Evolutionary conservation across 2,113 vertebrate genomes (phyloP).

Genomic region (Phalacrocorax carbo): DNA sequence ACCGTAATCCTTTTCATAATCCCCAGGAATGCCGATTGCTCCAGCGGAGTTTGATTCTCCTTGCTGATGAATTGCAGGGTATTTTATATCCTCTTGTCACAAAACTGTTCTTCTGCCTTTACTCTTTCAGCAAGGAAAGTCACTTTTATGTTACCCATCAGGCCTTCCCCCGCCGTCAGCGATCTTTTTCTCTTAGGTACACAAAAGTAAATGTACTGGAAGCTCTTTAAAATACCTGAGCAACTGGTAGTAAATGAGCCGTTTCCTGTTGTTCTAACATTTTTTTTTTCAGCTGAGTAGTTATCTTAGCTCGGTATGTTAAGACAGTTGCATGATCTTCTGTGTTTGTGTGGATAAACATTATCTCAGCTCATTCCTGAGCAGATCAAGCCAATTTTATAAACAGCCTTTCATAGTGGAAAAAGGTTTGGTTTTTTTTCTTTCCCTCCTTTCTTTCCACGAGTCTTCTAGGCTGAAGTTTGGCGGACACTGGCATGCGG

Average conservation of each 20-base stretch:
- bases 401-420: slow-evolving; percentile 12
- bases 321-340: neutral
- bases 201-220: slow-evolving; percentile 63
- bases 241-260: slow-evolving; percentile 60
- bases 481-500: neutral
- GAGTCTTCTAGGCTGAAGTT: neutral
- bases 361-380: slow-evolving; percentile 30
- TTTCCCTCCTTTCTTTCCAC: neutral
- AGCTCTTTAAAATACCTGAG: slow-evolving; percentile 69
- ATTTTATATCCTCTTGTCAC: slow-evolving; percentile 75
- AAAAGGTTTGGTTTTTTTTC: neutral
- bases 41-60: slow-evolving; percentile 62
- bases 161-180: neutral
- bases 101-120: slow-evolving; percentile 62
- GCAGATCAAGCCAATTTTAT: slow-evolving; percentile 19
- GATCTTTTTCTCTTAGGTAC: slow-evolving; percentile 50
- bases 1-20: slow-evolving; percentile 73
- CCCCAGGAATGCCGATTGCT: slow-evolving; percentile 69
- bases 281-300: neutral
- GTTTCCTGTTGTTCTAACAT: slow-evolving; percentile 66
- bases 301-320: neutral
- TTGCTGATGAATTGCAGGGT: slow-evolving; percentile 71
- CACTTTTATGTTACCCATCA: slow-evolving; percentile 66
- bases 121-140: slow-evolving; percentile 66
- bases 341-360: slow-evolving; percentile 25